Percentiles rank a stretch among this genome's conserved stretches.
These are phyloP conservation scores for Ochropacha duplaris DNA, from an alignment of 2,888 invertebrate genomes.

Conservation along the genomic window DNA sequence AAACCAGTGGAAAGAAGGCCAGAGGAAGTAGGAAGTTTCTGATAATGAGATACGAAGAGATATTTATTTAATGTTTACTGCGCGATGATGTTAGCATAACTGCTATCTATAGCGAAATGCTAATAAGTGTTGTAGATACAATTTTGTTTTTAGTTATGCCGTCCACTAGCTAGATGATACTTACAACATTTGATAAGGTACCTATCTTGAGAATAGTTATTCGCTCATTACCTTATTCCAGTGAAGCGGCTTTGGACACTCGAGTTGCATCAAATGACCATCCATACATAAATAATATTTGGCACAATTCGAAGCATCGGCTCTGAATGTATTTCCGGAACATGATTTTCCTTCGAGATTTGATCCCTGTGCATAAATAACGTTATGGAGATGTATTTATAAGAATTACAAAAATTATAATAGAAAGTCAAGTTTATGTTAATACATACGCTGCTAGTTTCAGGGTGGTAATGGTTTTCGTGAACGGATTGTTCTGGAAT, in stretches of 20 bases:
- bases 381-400: neutral
- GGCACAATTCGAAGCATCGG: conserved; percentile 87
- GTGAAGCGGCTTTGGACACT: conserved; percentile 88
- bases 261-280: conserved; percentile 86
- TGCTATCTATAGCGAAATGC: neutral
- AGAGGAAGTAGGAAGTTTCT: neutral
- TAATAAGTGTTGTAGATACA: neutral
- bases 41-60: neutral
- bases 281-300: conserved; percentile 92
- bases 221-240: conserved; percentile 86
- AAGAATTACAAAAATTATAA: too few relatives aligned
- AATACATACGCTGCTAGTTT: conserved; percentile 1
- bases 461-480: conserved; percentile 6
- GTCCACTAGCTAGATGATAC: too few relatives aligned
- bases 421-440: neutral
- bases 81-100: neutral
- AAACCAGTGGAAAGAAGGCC: neutral
- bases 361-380: conserved; percentile 65
- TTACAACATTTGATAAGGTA: neutral
- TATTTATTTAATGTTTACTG: neutral
- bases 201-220: neutral
- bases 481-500: conserved; percentile 10
- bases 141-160: too few relatives aligned
- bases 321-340: conserved; percentile 81
- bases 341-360: conserved; percentile 80